Conservation (phyloP, 2,113 vertebrate genomes). For the Tachysurus vachellii region DNA sequence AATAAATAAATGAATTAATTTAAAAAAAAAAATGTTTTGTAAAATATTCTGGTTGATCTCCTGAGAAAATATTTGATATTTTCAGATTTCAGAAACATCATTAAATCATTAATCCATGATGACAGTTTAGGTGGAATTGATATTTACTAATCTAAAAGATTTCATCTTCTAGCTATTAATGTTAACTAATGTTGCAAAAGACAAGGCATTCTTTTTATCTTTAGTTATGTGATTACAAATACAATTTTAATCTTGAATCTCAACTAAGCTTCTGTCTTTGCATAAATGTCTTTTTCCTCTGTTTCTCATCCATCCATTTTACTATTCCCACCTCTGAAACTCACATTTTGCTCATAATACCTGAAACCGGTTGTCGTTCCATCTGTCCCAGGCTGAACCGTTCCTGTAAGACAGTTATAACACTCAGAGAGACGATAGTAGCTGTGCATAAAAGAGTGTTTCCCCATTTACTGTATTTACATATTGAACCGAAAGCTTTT, state of each 20-base stretch:
- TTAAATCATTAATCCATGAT: too few relatives aligned
- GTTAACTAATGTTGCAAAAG: too few relatives aligned
- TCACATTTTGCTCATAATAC: neutral
- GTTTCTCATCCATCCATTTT: neutral
- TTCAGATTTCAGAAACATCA: too few relatives aligned
- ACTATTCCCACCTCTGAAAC: neutral
- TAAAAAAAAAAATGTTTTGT: too few relatives aligned
- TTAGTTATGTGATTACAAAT: too few relatives aligned
- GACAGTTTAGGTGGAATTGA: too few relatives aligned
- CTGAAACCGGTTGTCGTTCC: neutral
- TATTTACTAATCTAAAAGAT: too few relatives aligned
- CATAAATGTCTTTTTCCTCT: neutral
- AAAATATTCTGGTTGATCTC: too few relatives aligned
- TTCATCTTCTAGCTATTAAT: too few relatives aligned
- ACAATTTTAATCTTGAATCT: neutral
- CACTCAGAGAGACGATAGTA: constrained; percentile 12
- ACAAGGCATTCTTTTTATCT: too few relatives aligned
- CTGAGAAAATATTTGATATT: too few relatives aligned
- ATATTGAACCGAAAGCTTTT: neutral
- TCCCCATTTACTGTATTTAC: constrained; percentile 3
- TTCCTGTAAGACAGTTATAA: neutral
- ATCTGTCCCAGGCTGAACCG: neutral
- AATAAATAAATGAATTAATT: too few relatives aligned
- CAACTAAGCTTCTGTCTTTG: neutral
- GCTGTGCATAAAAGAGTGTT: neutral